phyloP scores from a whole-genome alignment of 2,113 vertebrate genomes.

The Labrus mixtus region DNA sequence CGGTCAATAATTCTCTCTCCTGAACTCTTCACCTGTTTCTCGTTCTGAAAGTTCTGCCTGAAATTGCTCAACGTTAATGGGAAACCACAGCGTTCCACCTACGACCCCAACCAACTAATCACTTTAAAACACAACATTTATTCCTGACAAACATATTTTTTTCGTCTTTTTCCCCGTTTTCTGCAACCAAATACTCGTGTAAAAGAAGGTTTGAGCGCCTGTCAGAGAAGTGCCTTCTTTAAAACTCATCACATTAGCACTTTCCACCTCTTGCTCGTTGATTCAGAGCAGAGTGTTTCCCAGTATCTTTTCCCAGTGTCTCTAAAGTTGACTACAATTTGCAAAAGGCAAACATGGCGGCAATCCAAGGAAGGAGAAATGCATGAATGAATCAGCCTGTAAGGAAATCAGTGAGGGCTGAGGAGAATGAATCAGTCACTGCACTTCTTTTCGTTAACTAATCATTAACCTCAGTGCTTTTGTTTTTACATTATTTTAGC shows the following conservation, averaged over 20 bases:
- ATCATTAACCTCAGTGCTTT: not conserved
- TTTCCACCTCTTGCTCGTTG: not conserved
- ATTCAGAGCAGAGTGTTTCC: not conserved
- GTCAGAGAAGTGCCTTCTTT: slow-evolving; percentile 5
- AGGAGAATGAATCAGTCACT: too few species aligned
- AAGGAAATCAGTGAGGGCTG: too few species aligned
- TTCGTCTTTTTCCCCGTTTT: rapidly evolving
- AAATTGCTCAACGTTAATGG: not conserved
- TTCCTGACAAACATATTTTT: not conserved
- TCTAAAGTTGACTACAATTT: not conserved
- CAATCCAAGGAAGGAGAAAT: not conserved
- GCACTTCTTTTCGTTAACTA: too few species aligned
- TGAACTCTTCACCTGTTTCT: not conserved
- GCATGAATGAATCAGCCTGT: not conserved
- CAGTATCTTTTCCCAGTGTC: not conserved
- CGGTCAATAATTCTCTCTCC: not conserved
- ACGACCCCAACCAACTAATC: not conserved
- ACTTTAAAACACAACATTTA: not conserved
- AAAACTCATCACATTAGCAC: not conserved
- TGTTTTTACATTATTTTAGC: not conserved
- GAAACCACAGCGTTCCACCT: not conserved
- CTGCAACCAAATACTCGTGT: not conserved
- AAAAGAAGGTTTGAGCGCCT: not conserved
- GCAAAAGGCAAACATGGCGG: not conserved
- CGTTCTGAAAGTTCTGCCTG: not conserved